These are phyloP conservation scores for Syrrhaptes paradoxus DNA, from an alignment of 2,113 vertebrate genomes.

Conservation along the genomic window DNA sequence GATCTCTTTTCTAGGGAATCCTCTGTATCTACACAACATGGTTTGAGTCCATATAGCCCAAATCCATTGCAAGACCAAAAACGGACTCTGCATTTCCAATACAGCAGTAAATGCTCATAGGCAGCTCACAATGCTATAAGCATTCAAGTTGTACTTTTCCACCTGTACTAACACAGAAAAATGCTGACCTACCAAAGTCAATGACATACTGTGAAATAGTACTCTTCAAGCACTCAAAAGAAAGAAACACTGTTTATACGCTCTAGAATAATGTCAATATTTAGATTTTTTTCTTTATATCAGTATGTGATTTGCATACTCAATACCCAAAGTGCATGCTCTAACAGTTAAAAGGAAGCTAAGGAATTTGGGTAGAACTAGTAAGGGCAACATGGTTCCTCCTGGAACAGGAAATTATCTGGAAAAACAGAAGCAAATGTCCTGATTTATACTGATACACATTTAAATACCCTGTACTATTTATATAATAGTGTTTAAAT, in stretches of 20 bases:
- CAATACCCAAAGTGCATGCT: background rate
- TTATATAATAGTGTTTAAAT: background rate
- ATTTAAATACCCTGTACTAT: background rate
- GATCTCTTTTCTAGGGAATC: background rate
- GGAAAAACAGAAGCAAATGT: background rate
- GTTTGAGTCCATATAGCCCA: background rate
- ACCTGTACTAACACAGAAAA: background rate
- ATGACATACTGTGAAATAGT: background rate
- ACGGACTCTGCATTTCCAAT: background rate
- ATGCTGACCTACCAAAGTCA: background rate
- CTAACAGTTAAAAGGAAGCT: background rate
- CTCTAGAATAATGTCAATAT: background rate
- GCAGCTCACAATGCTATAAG: background rate
- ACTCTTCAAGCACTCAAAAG: background rate
- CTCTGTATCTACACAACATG: background rate
- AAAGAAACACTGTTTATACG: background rate
- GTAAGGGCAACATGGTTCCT: background rate
- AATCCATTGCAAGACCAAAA: background rate
- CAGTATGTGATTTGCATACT: background rate
- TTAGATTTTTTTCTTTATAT: background rate
- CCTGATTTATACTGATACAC: background rate
- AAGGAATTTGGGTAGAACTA: background rate
- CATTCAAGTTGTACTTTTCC: background rate
- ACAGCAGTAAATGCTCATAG: background rate
- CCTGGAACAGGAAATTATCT: background rate